Evolutionary conservation across 2,797 vertebrate species (phyloP).

Genomic region (Dallia pectoralis): DNA sequence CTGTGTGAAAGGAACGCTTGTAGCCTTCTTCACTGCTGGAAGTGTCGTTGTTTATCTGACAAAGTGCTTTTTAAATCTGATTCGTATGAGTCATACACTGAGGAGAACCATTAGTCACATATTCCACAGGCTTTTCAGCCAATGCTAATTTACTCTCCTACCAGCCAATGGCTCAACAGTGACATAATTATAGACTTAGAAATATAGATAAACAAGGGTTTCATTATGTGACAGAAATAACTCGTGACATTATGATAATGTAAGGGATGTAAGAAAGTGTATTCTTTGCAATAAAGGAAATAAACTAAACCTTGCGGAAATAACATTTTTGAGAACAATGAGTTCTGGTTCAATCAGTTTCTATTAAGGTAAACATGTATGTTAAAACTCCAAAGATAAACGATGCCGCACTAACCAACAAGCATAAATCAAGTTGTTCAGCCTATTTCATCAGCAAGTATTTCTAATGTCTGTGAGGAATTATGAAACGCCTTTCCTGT

Average conservation of each 20-base stretch:
- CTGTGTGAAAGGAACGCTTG: not conserved
- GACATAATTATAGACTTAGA: not conserved
- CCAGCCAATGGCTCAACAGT: not conserved
- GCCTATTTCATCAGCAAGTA: no score
- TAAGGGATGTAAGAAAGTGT: not conserved
- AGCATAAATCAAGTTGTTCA: no score
- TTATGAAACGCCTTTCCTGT: no score
- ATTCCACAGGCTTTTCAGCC: not conserved
- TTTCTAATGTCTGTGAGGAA: no score
- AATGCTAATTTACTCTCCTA: not conserved
- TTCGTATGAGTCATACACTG: conserved; percentile 32
- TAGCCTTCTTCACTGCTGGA: conserved; percentile 19
- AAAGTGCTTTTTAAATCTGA: conserved; percentile 19
- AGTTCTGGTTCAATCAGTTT: no score
- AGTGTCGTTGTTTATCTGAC: conserved; percentile 30
- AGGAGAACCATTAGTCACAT: not conserved
- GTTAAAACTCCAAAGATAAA: no score
- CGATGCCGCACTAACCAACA: no score
- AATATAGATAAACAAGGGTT: not conserved
- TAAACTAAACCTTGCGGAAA: no score
- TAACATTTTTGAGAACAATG: no score
- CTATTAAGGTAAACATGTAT: no score
- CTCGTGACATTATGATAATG: not conserved
- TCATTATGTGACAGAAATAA: not conserved
- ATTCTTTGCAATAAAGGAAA: not conserved